Percentiles rank a stretch among this genome's conserved stretches.
phyloP scores from a whole-genome alignment of 2,113 vertebrate species.

The Dunckerocampus dactyliophorus region DNA sequence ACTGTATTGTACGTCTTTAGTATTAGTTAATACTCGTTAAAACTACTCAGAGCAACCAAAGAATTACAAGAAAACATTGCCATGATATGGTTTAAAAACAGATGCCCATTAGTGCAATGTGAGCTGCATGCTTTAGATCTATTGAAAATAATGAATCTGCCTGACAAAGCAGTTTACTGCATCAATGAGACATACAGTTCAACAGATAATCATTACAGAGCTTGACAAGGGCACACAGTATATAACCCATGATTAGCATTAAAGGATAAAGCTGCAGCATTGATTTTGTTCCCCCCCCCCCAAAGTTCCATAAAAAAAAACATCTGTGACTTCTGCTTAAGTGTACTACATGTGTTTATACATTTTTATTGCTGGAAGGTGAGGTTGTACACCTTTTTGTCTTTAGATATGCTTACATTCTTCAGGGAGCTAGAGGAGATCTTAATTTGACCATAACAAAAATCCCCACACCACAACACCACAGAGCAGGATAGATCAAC shows the following conservation, averaged over 20 bases:
- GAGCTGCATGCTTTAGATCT: background rate
- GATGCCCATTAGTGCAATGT: background rate
- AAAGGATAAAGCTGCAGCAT: background rate
- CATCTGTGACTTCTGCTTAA: background rate
- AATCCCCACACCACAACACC: background rate
- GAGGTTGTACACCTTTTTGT: background rate
- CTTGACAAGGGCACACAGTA: constrained; percentile 3
- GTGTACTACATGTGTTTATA: background rate
- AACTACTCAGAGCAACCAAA: too few relatives aligned
- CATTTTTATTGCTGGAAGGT: background rate
- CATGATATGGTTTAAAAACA: background rate
- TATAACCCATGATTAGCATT: background rate
- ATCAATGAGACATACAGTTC: constrained; percentile 2
- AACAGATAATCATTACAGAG: constrained; percentile 11
- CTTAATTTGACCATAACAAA: too few relatives aligned
- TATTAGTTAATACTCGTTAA: too few relatives aligned
- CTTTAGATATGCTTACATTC: background rate
- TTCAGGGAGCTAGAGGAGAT: too few relatives aligned
- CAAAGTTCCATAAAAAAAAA: background rate
- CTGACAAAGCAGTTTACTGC: constrained; percentile 2
- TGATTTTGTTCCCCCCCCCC: background rate
- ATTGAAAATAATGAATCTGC: constrained; percentile 5
- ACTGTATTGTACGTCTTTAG: too few relatives aligned
- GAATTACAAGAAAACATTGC: background rate
- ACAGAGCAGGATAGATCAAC: background rate